phyloP scores from a whole-genome alignment of 2,888 invertebrate species.

The Isoperla grammatica region DNA sequence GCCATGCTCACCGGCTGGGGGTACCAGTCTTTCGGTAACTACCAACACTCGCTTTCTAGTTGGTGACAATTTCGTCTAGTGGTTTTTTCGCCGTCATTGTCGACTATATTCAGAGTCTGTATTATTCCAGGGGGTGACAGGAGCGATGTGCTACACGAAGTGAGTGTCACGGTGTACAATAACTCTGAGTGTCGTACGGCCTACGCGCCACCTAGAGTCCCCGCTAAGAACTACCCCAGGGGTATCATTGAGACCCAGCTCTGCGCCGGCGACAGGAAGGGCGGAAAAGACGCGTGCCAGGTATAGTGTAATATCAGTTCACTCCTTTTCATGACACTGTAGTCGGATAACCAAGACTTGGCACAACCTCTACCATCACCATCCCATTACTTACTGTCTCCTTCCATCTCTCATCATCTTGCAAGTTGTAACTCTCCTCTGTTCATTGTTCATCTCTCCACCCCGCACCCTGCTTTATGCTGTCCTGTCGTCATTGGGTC shows the following conservation, averaged over 20 bases:
- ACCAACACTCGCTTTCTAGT: background rate
- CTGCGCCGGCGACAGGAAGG: conserved; percentile 33
- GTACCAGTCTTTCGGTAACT: conserved; percentile 29
- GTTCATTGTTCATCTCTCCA: too few species aligned
- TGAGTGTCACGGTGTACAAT: conserved; percentile 31
- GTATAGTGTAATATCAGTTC: too few species aligned
- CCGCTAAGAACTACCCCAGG: conserved; percentile 26
- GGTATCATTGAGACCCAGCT: conserved; percentile 28
- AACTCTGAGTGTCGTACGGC: conserved; percentile 31
- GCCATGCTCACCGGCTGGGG: conserved; percentile 33
- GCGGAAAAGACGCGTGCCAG: conserved; percentile 35
- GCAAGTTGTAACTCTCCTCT: too few species aligned
- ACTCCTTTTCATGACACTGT: too few species aligned
- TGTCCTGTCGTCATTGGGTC: too few species aligned
- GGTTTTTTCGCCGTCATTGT: background rate
- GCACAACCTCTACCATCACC: too few species aligned
- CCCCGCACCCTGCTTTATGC: too few species aligned
- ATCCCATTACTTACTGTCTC: too few species aligned
- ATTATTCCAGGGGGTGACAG: conserved; percentile 22
- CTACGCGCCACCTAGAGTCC: conserved; percentile 28
- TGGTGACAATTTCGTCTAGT: background rate
- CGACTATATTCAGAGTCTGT: background rate
- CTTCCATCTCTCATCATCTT: too few species aligned
- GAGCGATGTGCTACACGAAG: conserved; percentile 32
- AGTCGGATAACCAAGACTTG: too few species aligned